A percentile compares a stretch with the other conserved stretches of the same genome.
These are phyloP conservation scores for Lota lota DNA, from an alignment of 2,113 vertebrate species.

Conservation along the genomic window DNA sequence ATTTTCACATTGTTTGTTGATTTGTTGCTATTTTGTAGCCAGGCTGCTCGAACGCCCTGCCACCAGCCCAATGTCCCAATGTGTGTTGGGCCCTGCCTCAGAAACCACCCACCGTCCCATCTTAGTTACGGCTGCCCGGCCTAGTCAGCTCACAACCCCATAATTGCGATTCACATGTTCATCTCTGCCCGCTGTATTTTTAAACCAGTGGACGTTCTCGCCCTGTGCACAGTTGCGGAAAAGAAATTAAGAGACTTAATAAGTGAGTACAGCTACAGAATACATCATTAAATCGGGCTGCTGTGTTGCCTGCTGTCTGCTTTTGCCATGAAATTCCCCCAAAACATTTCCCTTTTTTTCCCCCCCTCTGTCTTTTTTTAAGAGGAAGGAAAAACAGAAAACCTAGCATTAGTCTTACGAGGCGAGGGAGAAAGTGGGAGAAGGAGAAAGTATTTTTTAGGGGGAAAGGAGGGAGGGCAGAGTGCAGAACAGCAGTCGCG, in stretches of 20 bases:
- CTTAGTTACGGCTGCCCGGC: constrained; percentile 58
- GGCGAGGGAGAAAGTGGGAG: constrained; percentile 4
- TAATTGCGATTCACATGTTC: constrained; percentile 59
- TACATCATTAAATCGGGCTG: constrained; percentile 66
- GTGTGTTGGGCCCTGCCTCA: constrained; percentile 56
- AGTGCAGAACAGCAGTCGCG: constrained; percentile 29
- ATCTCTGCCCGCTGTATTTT: constrained; percentile 64
- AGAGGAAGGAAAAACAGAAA: constrained; percentile 41
- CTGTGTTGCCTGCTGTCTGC: constrained; percentile 45
- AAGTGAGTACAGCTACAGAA: constrained; percentile 64
- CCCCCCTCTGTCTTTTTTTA: constrained; percentile 47
- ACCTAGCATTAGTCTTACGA: constrained; percentile 55
- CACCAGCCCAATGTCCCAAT: constrained; percentile 29
- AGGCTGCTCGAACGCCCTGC: constrained; percentile 28
- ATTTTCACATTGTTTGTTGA: constrained; percentile 41
- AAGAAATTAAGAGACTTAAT: constrained; percentile 75
- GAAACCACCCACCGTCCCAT: constrained; percentile 63
- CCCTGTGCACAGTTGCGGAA: constrained; percentile 45
- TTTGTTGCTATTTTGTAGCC: constrained; percentile 42
- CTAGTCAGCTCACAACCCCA: constrained; percentile 63
- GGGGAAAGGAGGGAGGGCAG: constrained; percentile 32
- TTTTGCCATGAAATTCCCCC: constrained; percentile 44
- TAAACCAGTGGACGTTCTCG: constrained; percentile 65
- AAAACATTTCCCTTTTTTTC: constrained; percentile 27
- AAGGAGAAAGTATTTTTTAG: constrained; percentile 13